phyloP scores from a whole-genome alignment of 1,140 invertebrate genomes.

The Drosophila saltans region DNA sequence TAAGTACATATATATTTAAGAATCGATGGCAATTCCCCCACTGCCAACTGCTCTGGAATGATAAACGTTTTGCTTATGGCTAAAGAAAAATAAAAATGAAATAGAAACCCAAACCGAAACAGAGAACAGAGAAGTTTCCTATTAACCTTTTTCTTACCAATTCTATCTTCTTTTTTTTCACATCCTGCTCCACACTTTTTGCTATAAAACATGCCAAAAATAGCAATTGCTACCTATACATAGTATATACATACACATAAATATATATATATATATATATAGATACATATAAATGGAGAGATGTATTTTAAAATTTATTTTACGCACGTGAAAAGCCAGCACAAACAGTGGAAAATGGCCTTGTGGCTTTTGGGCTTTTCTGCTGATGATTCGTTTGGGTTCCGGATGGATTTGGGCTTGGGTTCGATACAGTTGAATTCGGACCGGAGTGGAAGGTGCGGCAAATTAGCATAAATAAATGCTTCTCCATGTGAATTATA shows the following conservation, averaged over 20 bases:
- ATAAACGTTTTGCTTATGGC: slow-evolving; percentile 48
- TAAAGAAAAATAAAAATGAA: slow-evolving; percentile 6
- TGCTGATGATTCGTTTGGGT: background rate
- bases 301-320: slow-evolving; percentile 71
- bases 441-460: background rate
- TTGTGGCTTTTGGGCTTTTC: slow-evolving; percentile 2
- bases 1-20: background rate
- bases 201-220: slow-evolving; percentile 76
- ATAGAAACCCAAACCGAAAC: slow-evolving; percentile 17
- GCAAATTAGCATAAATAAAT: slow-evolving; percentile 65
- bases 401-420: background rate
- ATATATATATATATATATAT: slow-evolving; percentile 13
- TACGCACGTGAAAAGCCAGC: slow-evolving; percentile 64
- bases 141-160: slow-evolving; percentile 65
- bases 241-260: background rate
- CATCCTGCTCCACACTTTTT: slow-evolving; percentile 14
- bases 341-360: slow-evolving; percentile 23
- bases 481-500: slow-evolving; percentile 35
- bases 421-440: no score
- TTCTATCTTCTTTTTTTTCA: slow-evolving; percentile 27
- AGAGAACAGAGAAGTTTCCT: slow-evolving; percentile 50
- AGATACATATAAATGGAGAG: background rate
- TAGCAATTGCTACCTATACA: slow-evolving; percentile 53
- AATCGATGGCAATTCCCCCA: slow-evolving; percentile 5
- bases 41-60: slow-evolving; percentile 17